Evolutionary conservation across 2,797 vertebrate genomes (phyloP).

Genomic region (Anas acuta): DNA sequence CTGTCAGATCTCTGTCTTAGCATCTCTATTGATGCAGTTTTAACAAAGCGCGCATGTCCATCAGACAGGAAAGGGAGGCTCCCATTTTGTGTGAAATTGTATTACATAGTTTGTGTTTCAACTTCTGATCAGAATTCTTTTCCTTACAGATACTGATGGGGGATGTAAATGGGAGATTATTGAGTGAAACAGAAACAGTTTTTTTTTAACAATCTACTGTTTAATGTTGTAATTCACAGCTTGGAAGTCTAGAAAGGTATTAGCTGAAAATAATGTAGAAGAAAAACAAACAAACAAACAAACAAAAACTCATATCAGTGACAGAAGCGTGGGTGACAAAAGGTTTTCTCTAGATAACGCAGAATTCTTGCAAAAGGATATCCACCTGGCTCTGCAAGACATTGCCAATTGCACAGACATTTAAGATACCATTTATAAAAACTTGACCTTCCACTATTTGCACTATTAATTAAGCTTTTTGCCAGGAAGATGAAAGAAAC

Average conservation of each 20-base stretch:
- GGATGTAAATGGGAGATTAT: not conserved
- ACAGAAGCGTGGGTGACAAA: not conserved
- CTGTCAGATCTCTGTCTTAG: not conserved
- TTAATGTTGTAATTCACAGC: conserved; percentile 7
- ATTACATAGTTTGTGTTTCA: not conserved
- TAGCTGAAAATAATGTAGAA: not conserved
- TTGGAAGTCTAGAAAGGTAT: not conserved
- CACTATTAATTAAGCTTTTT: conserved; percentile 29
- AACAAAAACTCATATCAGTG: not conserved
- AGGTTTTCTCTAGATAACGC: not conserved
- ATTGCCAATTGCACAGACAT: conserved; percentile 9
- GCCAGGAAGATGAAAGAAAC: not conserved
- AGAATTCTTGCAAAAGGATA: not conserved
- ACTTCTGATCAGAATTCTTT: not conserved
- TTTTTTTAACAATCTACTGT: not conserved
- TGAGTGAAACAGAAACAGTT: not conserved
- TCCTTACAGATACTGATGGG: not conserved
- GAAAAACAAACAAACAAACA: not conserved
- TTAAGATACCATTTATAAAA: conserved; percentile 52
- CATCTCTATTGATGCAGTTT: not conserved
- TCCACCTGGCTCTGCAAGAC: not conserved
- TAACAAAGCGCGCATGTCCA: not conserved
- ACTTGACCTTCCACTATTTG: conserved; percentile 48
- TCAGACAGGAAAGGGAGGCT: not conserved
- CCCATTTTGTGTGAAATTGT: not conserved